phyloP scores from a whole-genome alignment of 1,140 invertebrate species.

The Mya arenaria region DNA sequence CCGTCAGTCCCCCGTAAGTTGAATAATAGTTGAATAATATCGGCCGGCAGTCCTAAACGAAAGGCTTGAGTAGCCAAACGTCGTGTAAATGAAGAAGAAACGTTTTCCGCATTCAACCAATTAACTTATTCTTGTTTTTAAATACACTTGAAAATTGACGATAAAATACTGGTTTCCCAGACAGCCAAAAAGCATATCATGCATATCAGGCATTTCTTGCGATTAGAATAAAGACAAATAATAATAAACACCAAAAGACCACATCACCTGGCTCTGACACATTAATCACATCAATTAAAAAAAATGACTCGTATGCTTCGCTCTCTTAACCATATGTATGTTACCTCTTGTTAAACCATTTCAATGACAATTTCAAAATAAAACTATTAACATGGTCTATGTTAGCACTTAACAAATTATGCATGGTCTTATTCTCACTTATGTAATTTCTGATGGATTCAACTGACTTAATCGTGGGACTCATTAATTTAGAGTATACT shows the following conservation, averaged over 20 bases:
- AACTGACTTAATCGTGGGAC: neutral
- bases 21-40: too few relatives aligned
- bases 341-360: neutral
- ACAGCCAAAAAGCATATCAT: too few relatives aligned
- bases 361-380: neutral
- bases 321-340: neutral
- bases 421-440: neutral
- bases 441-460: conserved; percentile 17
- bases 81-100: too few relatives aligned
- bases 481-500: neutral
- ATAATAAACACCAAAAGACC: conserved; percentile 7
- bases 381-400: neutral
- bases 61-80: too few relatives aligned
- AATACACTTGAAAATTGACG: too few relatives aligned
- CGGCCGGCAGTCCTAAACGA: too few relatives aligned
- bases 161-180: too few relatives aligned
- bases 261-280: neutral
- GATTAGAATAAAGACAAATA: conserved; percentile 31
- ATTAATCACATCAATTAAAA: neutral
- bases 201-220: conserved; percentile 27
- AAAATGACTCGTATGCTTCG: conserved; percentile 5
- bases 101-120: too few relatives aligned
- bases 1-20: too few relatives aligned
- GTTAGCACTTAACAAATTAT: neutral
- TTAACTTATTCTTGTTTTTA: too few relatives aligned